phyloP scores from a whole-genome alignment of 2,113 vertebrate genomes.

The Anthoscopus minutus region DNA sequence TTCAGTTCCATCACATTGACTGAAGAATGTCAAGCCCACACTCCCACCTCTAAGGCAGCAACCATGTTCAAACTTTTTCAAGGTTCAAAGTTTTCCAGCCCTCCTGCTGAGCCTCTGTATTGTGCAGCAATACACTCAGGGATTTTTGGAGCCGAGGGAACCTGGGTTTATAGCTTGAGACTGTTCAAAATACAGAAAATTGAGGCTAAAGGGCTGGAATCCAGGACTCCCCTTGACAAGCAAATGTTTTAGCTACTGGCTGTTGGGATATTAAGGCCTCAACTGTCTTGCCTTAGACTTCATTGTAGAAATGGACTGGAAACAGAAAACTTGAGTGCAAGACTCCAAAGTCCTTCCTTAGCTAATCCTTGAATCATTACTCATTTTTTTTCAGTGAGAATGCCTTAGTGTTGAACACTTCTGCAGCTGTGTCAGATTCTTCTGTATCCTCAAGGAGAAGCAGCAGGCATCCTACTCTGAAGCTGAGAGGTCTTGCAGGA shows the following conservation, averaged over 20 bases:
- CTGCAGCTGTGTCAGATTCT: conserved; percentile 37
- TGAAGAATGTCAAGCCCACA: not conserved
- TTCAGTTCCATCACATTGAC: not conserved
- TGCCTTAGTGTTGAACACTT: conserved; percentile 5
- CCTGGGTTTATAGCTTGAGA: not conserved
- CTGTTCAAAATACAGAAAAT: not conserved
- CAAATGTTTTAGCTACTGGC: not conserved
- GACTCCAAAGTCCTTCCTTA: not conserved
- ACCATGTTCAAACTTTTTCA: not conserved
- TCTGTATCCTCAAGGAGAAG: conserved; percentile 51
- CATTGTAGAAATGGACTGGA: not conserved
- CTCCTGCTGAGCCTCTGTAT: not conserved
- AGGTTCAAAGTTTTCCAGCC: not conserved
- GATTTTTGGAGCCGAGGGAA: not conserved
- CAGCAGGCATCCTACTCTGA: conserved; percentile 73
- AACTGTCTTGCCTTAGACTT: not conserved
- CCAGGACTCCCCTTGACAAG: not conserved
- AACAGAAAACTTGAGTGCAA: not conserved
- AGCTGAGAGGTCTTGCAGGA: conserved; percentile 65
- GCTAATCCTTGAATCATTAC: not conserved
- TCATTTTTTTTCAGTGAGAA: conserved; percentile 17
- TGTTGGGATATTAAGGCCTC: not conserved
- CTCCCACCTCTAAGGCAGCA: not conserved
- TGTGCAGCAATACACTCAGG: not conserved
- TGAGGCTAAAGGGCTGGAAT: not conserved